Conservation (phyloP, 2,888 invertebrate genomes). For the Idaea aversata region DNA sequence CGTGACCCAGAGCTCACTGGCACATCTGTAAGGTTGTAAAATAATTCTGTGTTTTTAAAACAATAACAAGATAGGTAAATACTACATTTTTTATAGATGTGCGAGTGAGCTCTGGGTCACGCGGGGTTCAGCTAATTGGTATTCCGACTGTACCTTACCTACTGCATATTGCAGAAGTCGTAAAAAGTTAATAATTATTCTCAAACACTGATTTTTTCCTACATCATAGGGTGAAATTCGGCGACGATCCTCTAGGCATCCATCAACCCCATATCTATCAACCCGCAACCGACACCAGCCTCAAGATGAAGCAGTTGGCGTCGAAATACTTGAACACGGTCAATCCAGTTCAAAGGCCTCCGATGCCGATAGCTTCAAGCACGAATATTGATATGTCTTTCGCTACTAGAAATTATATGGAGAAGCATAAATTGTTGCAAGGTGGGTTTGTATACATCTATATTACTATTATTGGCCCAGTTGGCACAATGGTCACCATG, state of each 20-base stretch:
- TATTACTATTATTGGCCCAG: too few species aligned
- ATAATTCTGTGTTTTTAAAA: too few species aligned
- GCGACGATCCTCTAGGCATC: conserved; percentile 58
- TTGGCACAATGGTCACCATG: too few species aligned
- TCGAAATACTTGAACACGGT: conserved; percentile 63
- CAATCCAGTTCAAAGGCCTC: conserved; percentile 34
- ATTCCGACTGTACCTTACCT: too few species aligned
- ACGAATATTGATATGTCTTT: conserved; percentile 80
- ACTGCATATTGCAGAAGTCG: too few species aligned
- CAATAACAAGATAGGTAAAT: too few species aligned
- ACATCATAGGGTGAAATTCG: conserved; percentile 64
- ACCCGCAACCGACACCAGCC: conserved; percentile 62
- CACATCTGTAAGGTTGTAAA: too few species aligned
- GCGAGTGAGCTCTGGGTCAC: too few species aligned
- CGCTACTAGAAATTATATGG: conserved; percentile 86
- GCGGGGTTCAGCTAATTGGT: too few species aligned
- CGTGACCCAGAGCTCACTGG: too few species aligned
- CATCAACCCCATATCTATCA: conserved; percentile 51
- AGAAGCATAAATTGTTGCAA: conserved; percentile 82
- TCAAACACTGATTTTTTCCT: conserved; percentile 12
- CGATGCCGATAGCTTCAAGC: conserved; percentile 44
- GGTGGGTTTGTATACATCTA: conserved; percentile 43
- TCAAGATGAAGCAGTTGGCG: conserved; percentile 75
- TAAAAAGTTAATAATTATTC: too few species aligned
- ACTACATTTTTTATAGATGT: too few species aligned